Percentiles rank a stretch among this genome's conserved stretches.
phyloP scores from a whole-genome alignment of 2,797 vertebrate genomes.

The Brachyrhaphis roseni region DNA sequence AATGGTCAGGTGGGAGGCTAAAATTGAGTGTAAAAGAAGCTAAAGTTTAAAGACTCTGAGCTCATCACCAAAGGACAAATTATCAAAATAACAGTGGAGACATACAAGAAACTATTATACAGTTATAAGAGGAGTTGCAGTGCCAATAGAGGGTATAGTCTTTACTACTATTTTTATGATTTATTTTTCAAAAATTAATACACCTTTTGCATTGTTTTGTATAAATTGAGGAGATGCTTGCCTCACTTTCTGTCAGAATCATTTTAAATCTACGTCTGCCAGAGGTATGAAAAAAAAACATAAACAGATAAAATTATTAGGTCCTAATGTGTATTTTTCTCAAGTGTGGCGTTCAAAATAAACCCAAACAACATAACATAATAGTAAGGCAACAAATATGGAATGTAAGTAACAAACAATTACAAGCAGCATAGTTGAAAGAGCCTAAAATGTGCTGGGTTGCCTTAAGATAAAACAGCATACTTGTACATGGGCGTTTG shows the following conservation, averaged over 20 bases:
- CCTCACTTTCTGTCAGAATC: neutral
- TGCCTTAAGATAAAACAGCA: neutral
- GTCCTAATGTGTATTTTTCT: neutral
- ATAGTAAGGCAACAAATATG: neutral
- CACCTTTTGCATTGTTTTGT: neutral
- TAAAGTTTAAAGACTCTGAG: neutral
- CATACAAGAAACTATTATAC: neutral
- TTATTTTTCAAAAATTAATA: neutral
- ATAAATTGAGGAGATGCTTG: neutral
- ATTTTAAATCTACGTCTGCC: neutral
- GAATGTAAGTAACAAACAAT: neutral
- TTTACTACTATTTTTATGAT: neutral
- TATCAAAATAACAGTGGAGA: neutral
- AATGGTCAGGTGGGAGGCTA: neutral
- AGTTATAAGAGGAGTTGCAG: neutral
- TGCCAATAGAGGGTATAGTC: too few species aligned
- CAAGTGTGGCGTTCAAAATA: neutral
- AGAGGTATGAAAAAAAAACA: neutral
- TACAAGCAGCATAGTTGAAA: neutral
- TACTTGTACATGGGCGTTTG: neutral
- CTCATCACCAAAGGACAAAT: neutral
- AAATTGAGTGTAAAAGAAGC: neutral
- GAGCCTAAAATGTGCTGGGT: neutral
- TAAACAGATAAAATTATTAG: neutral
- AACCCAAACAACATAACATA: neutral